A percentile compares a stretch with the other conserved stretches of the same genome.
These are phyloP conservation scores for Sthenelais limicola DNA, from an alignment of 2,888 invertebrate species.

Conservation along the genomic window DNA sequence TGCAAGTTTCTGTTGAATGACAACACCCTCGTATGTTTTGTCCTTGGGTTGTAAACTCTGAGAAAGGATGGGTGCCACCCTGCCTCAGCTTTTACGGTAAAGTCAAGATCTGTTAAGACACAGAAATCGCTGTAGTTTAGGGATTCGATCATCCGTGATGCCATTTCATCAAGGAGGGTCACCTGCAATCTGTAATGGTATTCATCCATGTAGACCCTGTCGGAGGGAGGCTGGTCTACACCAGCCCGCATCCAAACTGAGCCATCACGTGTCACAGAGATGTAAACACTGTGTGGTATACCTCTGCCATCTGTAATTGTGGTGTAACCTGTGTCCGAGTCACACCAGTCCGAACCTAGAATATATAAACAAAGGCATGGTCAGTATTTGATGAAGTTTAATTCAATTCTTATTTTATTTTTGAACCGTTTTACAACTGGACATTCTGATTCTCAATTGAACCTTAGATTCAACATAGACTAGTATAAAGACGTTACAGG, in stretches of 20 bases:
- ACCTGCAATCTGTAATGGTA: conserved; percentile 18
- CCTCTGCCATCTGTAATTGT: conserved; percentile 50
- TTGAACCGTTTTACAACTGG: too few species aligned
- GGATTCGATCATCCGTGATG: conserved; percentile 40
- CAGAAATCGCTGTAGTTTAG: conserved; percentile 51
- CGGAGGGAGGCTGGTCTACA: conserved; percentile 45
- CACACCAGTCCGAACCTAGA: conserved; percentile 49
- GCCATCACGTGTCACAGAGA: conserved; percentile 52
- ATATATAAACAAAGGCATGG: not conserved
- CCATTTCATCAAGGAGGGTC: not conserved
- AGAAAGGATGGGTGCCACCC: conserved; percentile 54
- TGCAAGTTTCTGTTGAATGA: conserved; percentile 44
- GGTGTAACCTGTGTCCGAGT: conserved; percentile 52
- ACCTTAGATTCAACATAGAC: too few species aligned
- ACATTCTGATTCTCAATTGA: too few species aligned
- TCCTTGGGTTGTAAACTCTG: conserved; percentile 48
- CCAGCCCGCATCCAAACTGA: conserved; percentile 52
- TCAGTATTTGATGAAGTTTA: too few species aligned
- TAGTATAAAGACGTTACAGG: too few species aligned
- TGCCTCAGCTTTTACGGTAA: conserved; percentile 45
- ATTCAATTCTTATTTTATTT: too few species aligned
- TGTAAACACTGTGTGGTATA: conserved; percentile 50
- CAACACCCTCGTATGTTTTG: conserved; percentile 41
- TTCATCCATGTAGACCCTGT: conserved; percentile 49
- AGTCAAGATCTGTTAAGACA: conserved; percentile 51